Conservation (phyloP, 2,888 invertebrate genomes). For the Dasypogon diadema region DNA sequence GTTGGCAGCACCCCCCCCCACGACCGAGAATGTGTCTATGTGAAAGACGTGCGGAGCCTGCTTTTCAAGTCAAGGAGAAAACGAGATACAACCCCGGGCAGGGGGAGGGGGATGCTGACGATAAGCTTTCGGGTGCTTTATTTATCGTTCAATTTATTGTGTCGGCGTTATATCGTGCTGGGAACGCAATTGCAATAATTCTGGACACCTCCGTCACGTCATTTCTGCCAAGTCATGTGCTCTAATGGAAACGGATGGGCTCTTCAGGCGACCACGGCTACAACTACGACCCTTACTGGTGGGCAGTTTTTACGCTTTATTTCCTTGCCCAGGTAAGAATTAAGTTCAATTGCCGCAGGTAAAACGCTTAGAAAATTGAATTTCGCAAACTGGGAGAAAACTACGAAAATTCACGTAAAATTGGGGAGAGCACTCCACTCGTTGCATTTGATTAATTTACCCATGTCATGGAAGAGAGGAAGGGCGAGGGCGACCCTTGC, state of each 20-base stretch:
- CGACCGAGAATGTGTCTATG: not conserved
- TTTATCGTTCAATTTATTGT: constrained; percentile 49
- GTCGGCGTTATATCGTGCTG: constrained; percentile 38
- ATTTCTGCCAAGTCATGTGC: constrained; percentile 9
- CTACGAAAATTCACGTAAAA: no score
- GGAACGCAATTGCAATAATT: constrained; percentile 43
- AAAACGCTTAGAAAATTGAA: no score
- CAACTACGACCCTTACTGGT: no score
- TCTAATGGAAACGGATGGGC: not conserved
- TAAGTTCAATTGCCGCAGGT: no score
- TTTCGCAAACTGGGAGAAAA: no score
- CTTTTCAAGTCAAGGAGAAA: not conserved
- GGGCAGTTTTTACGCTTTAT: no score
- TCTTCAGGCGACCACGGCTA: not conserved
- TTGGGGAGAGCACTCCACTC: no score
- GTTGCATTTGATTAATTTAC: no score
- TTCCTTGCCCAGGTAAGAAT: no score
- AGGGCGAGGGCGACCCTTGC: no score
- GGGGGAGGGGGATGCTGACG: constrained; percentile 34
- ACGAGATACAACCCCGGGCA: constrained; percentile 21
- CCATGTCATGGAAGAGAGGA: no score
- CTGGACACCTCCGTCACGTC: constrained; percentile 11
- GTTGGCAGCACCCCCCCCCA: not conserved
- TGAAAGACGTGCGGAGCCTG: not conserved
- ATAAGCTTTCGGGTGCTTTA: constrained; percentile 35